Percentiles rank a stretch among this genome's conserved stretches.
Evolutionary conservation across 2,888 invertebrate genomes (phyloP).

Genomic region (Laothoe populi): DNA sequence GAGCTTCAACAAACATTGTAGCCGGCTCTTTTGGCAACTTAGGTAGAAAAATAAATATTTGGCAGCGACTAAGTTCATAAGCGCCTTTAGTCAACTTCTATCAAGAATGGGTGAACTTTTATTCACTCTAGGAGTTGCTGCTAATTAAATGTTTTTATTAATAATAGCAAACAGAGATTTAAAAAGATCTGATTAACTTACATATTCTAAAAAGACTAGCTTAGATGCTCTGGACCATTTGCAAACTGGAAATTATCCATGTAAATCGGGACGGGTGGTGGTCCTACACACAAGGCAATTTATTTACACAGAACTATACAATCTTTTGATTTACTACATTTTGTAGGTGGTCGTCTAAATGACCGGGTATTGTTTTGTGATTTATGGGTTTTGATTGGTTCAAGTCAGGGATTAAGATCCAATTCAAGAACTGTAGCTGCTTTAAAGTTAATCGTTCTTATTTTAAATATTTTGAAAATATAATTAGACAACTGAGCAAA

Average conservation of each 20-base stretch:
- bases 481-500: too few relatives aligned
- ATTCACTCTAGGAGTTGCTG: too few relatives aligned
- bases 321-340: conserved; percentile 12
- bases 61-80: too few relatives aligned
- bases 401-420: background rate
- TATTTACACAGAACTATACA: background rate
- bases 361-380: background rate
- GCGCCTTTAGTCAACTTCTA: too few relatives aligned
- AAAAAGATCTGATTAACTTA: too few relatives aligned
- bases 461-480: conserved; percentile 3
- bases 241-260: background rate
- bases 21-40: too few relatives aligned
- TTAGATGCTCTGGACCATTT: background rate
- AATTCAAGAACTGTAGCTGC: background rate
- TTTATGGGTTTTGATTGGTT: background rate
- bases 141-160: too few relatives aligned
- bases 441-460: background rate
- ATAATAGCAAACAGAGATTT: too few relatives aligned
- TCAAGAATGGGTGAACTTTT: too few relatives aligned
- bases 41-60: too few relatives aligned
- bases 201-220: background rate
- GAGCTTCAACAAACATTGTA: too few relatives aligned
- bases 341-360: background rate
- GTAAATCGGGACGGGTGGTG: background rate
- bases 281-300: background rate